These are phyloP conservation scores for Cephalopholis sonnerati DNA, from an alignment of 2,113 vertebrate species.

Conservation along the genomic window DNA sequence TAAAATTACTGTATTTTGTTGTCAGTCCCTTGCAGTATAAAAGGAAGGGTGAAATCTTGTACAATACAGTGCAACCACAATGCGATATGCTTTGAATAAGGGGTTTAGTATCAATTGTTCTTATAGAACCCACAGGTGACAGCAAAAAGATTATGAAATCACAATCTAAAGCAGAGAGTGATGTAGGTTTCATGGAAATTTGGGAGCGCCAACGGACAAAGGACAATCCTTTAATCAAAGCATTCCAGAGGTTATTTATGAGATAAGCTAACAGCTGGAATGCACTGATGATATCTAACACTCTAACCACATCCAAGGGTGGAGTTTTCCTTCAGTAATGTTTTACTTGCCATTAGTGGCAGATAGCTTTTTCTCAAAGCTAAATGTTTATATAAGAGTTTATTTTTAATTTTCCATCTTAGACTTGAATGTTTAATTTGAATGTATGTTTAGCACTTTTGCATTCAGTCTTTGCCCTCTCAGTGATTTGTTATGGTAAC, in stretches of 20 bases:
- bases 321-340: not conserved
- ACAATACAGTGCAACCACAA: no score
- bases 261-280: not conserved
- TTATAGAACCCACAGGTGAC: not conserved
- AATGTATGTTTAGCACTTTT: not conserved
- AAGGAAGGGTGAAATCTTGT: not conserved
- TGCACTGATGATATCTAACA: slow-evolving; percentile 9
- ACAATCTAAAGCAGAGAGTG: not conserved
- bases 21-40: not conserved
- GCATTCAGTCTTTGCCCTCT: not conserved
- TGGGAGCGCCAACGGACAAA: not conserved
- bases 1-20: not conserved
- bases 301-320: not conserved
- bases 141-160: not conserved
- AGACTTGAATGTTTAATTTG: slow-evolving; percentile 17
- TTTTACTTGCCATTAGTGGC: slow-evolving; percentile 3
- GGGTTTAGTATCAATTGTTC: not conserved
- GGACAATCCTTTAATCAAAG: not conserved
- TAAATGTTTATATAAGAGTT: not conserved
- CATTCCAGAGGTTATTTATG: slow-evolving; percentile 7
- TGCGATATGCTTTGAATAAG: not conserved
- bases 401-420: not conserved
- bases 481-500: slow-evolving; percentile 4
- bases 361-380: slow-evolving; percentile 25
- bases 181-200: not conserved